Base-by-base conservation (phyloP, 2,113 vertebrate genomes). In the Lipophrys pholis region DNA sequence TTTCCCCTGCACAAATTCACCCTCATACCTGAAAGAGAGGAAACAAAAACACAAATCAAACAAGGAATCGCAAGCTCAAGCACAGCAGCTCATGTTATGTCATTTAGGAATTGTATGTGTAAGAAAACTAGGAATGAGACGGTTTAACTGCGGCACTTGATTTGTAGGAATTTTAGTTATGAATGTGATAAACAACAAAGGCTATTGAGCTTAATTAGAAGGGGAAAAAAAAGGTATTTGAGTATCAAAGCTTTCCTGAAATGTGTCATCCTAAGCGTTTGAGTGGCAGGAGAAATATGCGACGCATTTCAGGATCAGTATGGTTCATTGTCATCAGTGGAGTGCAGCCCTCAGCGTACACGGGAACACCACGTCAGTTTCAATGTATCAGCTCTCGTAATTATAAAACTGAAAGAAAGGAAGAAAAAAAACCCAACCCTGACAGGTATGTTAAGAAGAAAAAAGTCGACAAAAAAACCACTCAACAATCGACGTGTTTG, bases 1-100 rank as follows among this genome's bases (percentile, higher is more conserved):
- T 84, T 99, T 99, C 66, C 98, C 98, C 86, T 99, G 97, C 53
- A 95, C 87, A 66, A 99, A 99, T 76, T 99, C 97, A 0, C 98
- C 98, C 84, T 99, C 97, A 2, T 98, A 99, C 91, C 98, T 99
- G n/a, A 49, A 8, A 8, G 0, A 64, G 41, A 14, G 5, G 1
- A 7, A n/a, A 5, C 2, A 16, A 17, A 30, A 9, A 41, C 50
- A 38, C 9, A 15, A 30, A 30, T 30, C 4, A 30, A 30, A 51
- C 2, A n/a, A 11, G 42, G 14, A 17, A 36, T n/a, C 39, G 35
- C 5, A 30, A 3, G 11, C 45, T 7, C 41, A 7, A 42, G 11
- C 7, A 14, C 7, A 60, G 8, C 8, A 41, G 35, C 9, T 57
- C 9, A 41, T 11, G 3, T 11, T 5, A 3, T 40, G 7, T 38